Conservation (phyloP, 1,140 invertebrate species). For the Ceratoteleas bidentatus region DNA sequence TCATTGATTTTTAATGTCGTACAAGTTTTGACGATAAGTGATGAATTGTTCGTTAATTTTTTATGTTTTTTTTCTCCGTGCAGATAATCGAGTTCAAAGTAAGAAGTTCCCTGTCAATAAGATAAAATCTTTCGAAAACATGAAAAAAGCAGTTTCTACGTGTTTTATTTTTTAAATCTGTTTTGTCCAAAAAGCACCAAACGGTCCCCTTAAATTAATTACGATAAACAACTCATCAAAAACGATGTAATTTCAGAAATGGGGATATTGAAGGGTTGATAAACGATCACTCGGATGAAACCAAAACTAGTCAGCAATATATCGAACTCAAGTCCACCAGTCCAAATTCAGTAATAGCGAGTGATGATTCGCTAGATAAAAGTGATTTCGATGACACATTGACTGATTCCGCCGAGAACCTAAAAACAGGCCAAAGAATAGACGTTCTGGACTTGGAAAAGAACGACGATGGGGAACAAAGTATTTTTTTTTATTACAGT, state of each 20-base stretch:
- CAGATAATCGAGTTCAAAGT: too few species aligned
- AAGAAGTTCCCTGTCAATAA: too few species aligned
- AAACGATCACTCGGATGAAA: slow-evolving; percentile 69
- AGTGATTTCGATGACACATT: slow-evolving; percentile 83
- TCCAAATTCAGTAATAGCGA: slow-evolving; percentile 82
- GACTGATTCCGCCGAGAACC: slow-evolving; percentile 74
- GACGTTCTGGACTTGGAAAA: slow-evolving; percentile 76
- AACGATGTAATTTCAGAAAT: slow-evolving; percentile 62
- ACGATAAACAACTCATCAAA: background rate
- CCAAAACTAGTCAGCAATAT: slow-evolving; percentile 75
- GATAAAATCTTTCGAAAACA: too few species aligned
- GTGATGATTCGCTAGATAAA: slow-evolving; percentile 84
- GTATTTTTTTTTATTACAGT: too few species aligned
- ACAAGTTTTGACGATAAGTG: too few species aligned
- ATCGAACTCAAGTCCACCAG: slow-evolving; percentile 76
- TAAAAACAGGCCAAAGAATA: slow-evolving; percentile 74
- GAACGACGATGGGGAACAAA: slow-evolving; percentile 75
- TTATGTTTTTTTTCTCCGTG: too few species aligned
- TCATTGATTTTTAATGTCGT: too few species aligned
- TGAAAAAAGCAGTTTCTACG: slow-evolving; percentile 4
- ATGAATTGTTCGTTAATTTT: too few species aligned
- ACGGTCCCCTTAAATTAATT: background rate
- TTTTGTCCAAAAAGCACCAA: too few species aligned
- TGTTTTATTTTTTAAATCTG: too few species aligned
- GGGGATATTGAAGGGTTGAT: slow-evolving; percentile 83